Conservation (phyloP, 35 echinoderm and acorn worm genomes). For the Apostichopus japonicus region DNA sequence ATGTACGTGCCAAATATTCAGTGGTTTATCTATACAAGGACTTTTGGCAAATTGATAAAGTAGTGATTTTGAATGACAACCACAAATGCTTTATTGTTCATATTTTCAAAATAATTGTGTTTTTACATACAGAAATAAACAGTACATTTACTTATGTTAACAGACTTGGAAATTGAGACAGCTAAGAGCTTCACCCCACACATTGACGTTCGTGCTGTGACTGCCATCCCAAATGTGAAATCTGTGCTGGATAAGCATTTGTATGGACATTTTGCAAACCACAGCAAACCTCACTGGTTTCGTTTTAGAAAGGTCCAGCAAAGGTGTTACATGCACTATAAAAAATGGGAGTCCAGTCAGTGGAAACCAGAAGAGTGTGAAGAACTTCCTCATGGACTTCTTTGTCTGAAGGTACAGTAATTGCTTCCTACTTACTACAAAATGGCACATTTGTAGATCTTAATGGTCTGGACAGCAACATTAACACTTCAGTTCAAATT, state of each 20-base stretch:
- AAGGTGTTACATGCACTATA: slow-evolving; percentile 39
- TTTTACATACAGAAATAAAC: no score
- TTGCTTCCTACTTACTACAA: no score
- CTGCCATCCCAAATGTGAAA: slow-evolving; percentile 23
- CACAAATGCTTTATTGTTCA: no score
- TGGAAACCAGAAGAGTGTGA: slow-evolving; percentile 26
- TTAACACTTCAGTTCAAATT: no score
- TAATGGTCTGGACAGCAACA: no score
- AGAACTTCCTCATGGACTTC: slow-evolving; percentile 22
- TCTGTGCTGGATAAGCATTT: neutral
- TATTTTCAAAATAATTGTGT: no score
- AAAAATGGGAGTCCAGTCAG: neutral
- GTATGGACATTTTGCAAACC: slow-evolving; percentile 6
- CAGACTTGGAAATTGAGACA: neutral
- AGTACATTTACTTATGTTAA: neutral
- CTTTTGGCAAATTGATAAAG: no score
- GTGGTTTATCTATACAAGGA: no score
- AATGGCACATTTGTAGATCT: no score
- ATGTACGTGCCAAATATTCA: no score
- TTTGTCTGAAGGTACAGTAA: neutral
- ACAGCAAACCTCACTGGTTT: slow-evolving; percentile 50
- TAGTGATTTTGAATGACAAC: no score
- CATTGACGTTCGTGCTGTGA: neutral
- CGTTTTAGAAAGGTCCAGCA: slow-evolving; percentile 17
- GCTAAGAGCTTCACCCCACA: neutral